A percentile compares a stretch with the other conserved stretches of the same genome.
phyloP scores from a whole-genome alignment of 2,797 vertebrate genomes.

The Sebastes itinus region DNA sequence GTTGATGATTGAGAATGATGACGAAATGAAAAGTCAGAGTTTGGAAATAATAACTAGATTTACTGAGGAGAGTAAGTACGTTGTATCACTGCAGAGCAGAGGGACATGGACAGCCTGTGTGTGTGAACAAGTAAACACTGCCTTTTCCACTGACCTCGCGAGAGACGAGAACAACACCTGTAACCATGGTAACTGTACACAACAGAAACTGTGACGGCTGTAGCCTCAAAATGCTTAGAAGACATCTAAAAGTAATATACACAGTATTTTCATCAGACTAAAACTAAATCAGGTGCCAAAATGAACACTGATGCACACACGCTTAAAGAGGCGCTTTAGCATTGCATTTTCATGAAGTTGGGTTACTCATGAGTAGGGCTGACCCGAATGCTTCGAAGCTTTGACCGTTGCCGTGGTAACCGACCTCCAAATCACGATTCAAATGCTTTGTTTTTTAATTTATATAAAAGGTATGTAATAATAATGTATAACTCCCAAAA shows the following conservation, averaged over 20 bases:
- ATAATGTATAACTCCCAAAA: too few relatives aligned
- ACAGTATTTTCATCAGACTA: too few relatives aligned
- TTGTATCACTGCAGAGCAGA: background rate
- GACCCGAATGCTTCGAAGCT: too few relatives aligned
- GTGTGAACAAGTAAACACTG: background rate
- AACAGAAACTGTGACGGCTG: background rate
- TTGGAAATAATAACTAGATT: background rate
- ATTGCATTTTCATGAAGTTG: background rate
- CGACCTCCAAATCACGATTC: too few relatives aligned
- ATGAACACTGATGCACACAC: background rate
- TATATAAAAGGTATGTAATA: too few relatives aligned
- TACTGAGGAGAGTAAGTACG: background rate
- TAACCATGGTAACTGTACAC: background rate
- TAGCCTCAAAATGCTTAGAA: background rate
- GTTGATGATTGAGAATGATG: too few relatives aligned
- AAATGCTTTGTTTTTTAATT: too few relatives aligned
- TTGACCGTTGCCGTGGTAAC: accelerated
- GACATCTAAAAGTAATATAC: background rate
- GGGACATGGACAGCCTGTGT: background rate
- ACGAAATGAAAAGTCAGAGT: background rate
- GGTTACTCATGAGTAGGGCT: too few relatives aligned
- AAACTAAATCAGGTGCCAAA: too few relatives aligned
- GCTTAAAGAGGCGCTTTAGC: background rate
- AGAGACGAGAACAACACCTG: background rate
- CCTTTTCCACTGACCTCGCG: background rate